Evolutionary conservation across 92 coral and sea anemone genomes (phyloP), one percentile per base, ranked within the genome.

Genomic region (Heteractis magnifica): DNA sequence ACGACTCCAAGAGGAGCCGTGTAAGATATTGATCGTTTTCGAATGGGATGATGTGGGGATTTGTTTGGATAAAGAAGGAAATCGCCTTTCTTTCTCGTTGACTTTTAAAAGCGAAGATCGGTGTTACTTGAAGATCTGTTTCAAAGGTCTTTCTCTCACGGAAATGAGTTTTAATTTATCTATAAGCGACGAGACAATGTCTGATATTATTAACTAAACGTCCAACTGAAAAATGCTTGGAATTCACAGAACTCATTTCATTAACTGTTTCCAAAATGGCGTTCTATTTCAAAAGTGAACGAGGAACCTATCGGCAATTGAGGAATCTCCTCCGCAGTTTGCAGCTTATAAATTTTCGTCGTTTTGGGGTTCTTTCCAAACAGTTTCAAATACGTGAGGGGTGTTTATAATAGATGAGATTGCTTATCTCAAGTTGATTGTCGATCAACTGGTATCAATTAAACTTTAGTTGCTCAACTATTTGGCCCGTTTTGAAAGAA

Each of bases 81-180:
- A 68, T 68, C 73, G 44, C 49, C 73, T 23, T 68, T 68, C 26
- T 26, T 11, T 68, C 73, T 20, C 44, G 49, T 26, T 68, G 49
- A 68, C 15, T 68, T 68, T 68, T 41, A 23, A 68, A 68, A 68
- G 72, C 26, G 11, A 23, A 12, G 44, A 7, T 68, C 48, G 20
- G 48, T 26, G 73, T 26, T 52, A n/a, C 7, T 55, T 52, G 21
- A 49, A n/a, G 77, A 80, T 80, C 75, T 80, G 76, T 80, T 80
- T 80, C 83, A 80, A 81, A 81, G 83, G 73, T 81, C 73, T 81
- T 75, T 71, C 55, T 52, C 20, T 16, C 23, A n/a, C 73, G 84
- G 84, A 81, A 81, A 81, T 81, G 84, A 81, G 84, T 21, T 65
- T 44, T 81, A 51, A 49, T 65, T 81, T 81, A 81, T 81, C 84